These are phyloP conservation scores for Microcebus jonahi DNA, from an alignment of 2,113 vertebrate species.

Conservation along the genomic window DNA sequence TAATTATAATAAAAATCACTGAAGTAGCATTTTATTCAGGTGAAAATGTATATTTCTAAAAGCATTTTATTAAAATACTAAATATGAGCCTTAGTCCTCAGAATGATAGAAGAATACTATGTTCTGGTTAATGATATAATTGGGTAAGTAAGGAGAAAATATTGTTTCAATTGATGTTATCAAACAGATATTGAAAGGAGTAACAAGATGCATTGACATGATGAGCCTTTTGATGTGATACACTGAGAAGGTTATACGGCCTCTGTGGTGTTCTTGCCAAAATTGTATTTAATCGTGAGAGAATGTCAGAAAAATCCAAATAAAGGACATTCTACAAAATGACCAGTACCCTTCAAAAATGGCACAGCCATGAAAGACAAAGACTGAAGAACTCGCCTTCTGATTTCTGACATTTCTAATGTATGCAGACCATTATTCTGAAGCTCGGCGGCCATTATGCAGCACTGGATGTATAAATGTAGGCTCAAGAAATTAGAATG, in stretches of 20 bases:
- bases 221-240: neutral
- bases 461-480: neutral
- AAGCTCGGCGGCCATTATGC: neutral
- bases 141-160: neutral
- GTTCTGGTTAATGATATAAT: neutral
- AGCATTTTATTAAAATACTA: conserved; percentile 14
- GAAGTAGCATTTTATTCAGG: neutral
- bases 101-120: neutral
- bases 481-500: neutral
- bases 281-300: conserved; percentile 4
- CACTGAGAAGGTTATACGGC: neutral
- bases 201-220: neutral
- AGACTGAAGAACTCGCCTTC: neutral
- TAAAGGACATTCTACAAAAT: neutral
- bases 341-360: neutral
- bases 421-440: neutral
- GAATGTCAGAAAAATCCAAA: neutral
- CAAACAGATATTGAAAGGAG: neutral
- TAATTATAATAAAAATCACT: neutral
- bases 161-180: neutral
- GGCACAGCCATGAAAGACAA: neutral
- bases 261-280: neutral
- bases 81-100: neutral
- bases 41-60: neutral
- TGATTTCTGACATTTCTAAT: neutral